Conservation (phyloP, 1,140 invertebrate species). For the Kradibia gibbosae region DNA sequence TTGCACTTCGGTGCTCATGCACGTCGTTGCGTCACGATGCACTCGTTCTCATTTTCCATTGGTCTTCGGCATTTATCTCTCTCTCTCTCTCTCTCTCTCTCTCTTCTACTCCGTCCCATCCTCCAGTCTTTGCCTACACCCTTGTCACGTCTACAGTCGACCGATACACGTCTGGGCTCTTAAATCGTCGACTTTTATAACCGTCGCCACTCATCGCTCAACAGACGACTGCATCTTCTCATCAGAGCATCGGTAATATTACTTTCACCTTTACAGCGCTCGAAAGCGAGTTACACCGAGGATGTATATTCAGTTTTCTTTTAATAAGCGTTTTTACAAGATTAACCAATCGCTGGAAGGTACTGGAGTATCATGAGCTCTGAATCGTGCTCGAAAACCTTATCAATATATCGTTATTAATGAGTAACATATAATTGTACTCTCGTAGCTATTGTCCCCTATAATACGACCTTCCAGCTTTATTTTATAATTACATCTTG, state of each 20-base stretch:
- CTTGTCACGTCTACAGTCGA: no score
- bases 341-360: no score
- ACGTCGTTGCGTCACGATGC: constrained; percentile 20
- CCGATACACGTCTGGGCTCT: background rate
- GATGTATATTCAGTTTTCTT: background rate
- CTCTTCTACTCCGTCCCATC: no score
- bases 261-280: background rate
- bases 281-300: background rate
- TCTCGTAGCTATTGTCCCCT: no score
- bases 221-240: background rate
- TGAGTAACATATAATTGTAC: no score
- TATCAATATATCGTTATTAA: no score
- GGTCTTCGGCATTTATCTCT: background rate
- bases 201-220: background rate
- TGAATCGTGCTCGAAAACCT: no score
- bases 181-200: constrained; percentile 27
- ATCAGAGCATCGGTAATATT: background rate
- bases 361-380: no score
- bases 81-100: background rate
- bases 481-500: background rate
- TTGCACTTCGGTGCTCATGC: background rate
- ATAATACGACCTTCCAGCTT: no score
- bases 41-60: constrained; percentile 23
- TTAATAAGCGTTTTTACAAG: constrained; percentile 2
- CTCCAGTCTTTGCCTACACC: no score